Evolutionary conservation across 1,140 invertebrate genomes (phyloP).

Genomic region (Drosophila kurseongensis): DNA sequence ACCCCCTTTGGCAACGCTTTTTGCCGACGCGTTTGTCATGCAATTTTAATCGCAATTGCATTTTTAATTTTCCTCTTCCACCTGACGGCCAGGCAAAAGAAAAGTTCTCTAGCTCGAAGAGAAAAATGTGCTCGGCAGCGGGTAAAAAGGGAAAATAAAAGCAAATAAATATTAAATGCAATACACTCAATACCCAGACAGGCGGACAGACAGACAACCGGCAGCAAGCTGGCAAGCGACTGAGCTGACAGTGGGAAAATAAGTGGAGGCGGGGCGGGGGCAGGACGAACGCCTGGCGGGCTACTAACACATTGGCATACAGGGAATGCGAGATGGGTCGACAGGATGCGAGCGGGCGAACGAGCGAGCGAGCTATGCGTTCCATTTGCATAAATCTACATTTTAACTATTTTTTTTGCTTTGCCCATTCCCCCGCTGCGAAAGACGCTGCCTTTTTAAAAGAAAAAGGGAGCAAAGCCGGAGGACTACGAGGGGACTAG

Average conservation of each 20-base stretch:
- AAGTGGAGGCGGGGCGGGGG: not conserved
- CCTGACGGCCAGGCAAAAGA: slow-evolving; percentile 52
- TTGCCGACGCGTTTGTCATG: slow-evolving; percentile 78
- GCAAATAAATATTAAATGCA: slow-evolving; percentile 83
- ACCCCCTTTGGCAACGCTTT: slow-evolving; percentile 59
- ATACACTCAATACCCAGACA: slow-evolving; percentile 75
- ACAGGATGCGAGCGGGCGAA: slow-evolving; percentile 53
- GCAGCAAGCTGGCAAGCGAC: slow-evolving; percentile 63
- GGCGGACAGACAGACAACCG: slow-evolving; percentile 38
- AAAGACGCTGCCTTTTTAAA: slow-evolving; percentile 30
- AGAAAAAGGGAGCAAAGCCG: slow-evolving; percentile 7
- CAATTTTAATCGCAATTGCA: slow-evolving; percentile 82
- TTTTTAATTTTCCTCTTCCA: slow-evolving; percentile 82
- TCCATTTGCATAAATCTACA: slow-evolving; percentile 81
- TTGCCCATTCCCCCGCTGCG: not conserved
- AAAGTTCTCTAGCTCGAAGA: slow-evolving; percentile 24
- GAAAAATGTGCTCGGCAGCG: slow-evolving; percentile 58
- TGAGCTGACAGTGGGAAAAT: slow-evolving; percentile 30
- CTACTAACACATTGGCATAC: slow-evolving; percentile 66
- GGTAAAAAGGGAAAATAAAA: slow-evolving; percentile 62
- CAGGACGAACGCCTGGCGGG: slow-evolving; percentile 36
- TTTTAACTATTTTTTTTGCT: slow-evolving; percentile 65
- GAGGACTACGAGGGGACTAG: slow-evolving; percentile 21
- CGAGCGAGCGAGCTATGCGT: slow-evolving; percentile 27
- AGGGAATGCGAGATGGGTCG: slow-evolving; percentile 47